Conservation (phyloP, 1,140 invertebrate genomes). For the Acyrthosiphon pisum region DNA sequence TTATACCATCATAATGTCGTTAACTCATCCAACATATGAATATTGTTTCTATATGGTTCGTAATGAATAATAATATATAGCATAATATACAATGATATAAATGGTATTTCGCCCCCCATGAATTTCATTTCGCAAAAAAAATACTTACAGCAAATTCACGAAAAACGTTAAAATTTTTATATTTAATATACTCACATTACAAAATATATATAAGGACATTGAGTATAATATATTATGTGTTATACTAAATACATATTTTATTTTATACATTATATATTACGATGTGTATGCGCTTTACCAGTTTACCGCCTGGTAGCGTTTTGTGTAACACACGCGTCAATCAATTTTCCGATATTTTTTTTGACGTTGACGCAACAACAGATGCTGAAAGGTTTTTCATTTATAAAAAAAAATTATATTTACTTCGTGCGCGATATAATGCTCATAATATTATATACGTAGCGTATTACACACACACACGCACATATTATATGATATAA, state of each 20-base stretch:
- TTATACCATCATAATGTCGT: too few relatives aligned
- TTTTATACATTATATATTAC: not conserved
- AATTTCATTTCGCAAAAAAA: not conserved
- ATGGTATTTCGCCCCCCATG: too few relatives aligned
- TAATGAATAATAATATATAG: not conserved
- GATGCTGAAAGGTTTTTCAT: conserved; percentile 49
- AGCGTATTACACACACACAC: too few relatives aligned
- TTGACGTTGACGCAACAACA: conserved; percentile 11
- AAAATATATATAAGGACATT: too few relatives aligned
- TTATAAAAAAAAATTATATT: not conserved
- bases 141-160: too few relatives aligned
- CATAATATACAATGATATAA: not conserved
- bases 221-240: too few relatives aligned
- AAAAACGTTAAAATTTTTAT: too few relatives aligned
- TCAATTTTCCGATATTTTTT: conserved; percentile 40
- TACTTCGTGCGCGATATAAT: not conserved
- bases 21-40: not conserved
- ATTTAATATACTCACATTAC: too few relatives aligned
- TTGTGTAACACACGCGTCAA: conserved; percentile 16
- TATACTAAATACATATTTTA: not conserved
- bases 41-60: not conserved
- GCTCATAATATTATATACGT: not conserved
- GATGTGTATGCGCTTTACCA: not conserved
- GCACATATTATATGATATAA: not conserved
- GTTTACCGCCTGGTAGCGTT: not conserved